Evolutionary conservation across 2,797 vertebrate genomes (phyloP).

Genomic region (Xerus rutilus): DNA sequence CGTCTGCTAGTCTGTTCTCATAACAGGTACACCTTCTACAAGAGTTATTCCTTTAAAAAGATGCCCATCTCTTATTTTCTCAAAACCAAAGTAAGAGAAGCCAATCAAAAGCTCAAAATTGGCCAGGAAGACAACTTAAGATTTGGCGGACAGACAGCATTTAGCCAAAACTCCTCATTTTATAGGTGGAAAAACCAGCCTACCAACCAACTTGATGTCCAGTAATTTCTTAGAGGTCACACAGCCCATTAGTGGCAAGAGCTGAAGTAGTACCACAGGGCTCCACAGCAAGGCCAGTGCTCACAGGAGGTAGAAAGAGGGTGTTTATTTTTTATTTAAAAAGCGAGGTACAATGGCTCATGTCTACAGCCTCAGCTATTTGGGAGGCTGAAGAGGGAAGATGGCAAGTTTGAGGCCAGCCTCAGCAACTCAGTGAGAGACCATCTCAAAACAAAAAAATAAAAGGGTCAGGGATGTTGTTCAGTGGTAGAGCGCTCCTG

Average conservation of each 20-base stretch:
- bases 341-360: neutral
- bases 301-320: neutral
- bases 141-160: neutral
- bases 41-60: neutral
- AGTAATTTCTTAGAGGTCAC: constrained; percentile 53
- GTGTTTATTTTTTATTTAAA: neutral
- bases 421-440: neutral
- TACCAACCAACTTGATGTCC: neutral
- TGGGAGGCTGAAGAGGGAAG: neutral
- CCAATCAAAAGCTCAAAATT: neutral
- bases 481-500: neutral
- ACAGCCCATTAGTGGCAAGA: neutral
- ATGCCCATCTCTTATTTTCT: neutral
- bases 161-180: neutral
- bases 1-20: neutral
- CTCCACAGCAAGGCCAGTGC: neutral
- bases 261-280: constrained; percentile 25
- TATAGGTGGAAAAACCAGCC: neutral
- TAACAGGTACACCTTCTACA: neutral
- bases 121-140: neutral
- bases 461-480: neutral
- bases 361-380: neutral
- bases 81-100: neutral
- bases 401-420: neutral
- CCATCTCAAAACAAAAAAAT: neutral